Conservation (phyloP, 2,797 vertebrate species). For the Nasua narica region DNA sequence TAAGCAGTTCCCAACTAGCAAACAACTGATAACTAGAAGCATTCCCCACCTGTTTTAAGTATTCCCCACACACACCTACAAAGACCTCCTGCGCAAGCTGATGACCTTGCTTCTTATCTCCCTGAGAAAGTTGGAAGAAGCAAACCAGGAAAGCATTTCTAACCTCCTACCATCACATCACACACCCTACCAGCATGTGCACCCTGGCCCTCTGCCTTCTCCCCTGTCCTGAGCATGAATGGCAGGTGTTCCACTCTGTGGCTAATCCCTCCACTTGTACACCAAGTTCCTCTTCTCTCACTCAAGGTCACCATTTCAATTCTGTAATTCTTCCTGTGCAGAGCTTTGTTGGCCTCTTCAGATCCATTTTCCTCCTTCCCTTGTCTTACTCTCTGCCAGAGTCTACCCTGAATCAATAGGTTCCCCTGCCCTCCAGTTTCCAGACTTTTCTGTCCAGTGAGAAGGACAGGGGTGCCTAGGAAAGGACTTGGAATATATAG, state of each 20-base stretch:
- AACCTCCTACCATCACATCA: not conserved
- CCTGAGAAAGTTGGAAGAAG: not conserved
- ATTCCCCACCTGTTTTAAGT: not conserved
- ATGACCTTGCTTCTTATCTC: not conserved
- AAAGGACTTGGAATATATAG: not conserved
- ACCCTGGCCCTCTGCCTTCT: not conserved
- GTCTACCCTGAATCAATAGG: not conserved
- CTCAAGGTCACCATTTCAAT: not conserved
- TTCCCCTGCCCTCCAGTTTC: not conserved
- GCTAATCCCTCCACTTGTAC: not conserved
- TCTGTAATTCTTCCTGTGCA: not conserved
- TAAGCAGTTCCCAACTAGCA: not conserved
- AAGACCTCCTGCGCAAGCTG: not conserved
- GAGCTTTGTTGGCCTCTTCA: not conserved
- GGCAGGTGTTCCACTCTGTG: not conserved
- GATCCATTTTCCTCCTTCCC: not conserved
- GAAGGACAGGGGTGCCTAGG: not conserved
- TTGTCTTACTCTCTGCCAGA: not conserved
- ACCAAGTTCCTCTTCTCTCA: not conserved
- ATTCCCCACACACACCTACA: not conserved
- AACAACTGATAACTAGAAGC: not conserved
- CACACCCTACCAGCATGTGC: not conserved
- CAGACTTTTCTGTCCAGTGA: not conserved
- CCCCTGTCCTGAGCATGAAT: not conserved
- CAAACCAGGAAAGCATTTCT: not conserved